Percentiles rank a stretch among this genome's conserved stretches.
These are phyloP conservation scores for Caracal caracal DNA, from an alignment of 2,113 vertebrate species.

Conservation along the genomic window DNA sequence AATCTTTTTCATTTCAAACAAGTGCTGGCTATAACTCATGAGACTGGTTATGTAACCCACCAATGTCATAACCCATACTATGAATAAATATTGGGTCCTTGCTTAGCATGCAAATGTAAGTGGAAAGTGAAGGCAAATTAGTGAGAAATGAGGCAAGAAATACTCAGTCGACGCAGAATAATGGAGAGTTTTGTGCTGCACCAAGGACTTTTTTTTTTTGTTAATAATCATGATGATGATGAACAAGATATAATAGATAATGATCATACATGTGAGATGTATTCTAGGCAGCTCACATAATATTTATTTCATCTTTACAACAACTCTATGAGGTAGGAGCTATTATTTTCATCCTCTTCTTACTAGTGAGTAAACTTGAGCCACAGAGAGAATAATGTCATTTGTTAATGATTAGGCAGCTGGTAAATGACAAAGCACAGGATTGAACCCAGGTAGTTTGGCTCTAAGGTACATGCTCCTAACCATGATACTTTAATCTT, in stretches of 20 bases:
- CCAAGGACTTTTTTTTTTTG: not conserved
- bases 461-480: not conserved
- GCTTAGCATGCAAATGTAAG: not conserved
- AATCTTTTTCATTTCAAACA: not conserved
- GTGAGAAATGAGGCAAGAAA: not conserved
- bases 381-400: not conserved
- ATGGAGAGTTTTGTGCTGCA: not conserved
- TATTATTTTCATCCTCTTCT: not conserved
- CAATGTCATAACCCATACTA: not conserved
- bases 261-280: not conserved
- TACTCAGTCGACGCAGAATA: not conserved
- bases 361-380: not conserved
- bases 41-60: not conserved
- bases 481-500: not conserved
- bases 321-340: not conserved
- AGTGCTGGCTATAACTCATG: not conserved
- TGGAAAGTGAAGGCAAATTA: not conserved
- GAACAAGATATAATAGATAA: not conserved
- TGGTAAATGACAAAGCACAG: not conserved
- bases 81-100: not conserved
- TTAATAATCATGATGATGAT: not conserved
- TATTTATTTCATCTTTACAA: constrained; percentile 11
- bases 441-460: not conserved
- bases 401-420: not conserved
- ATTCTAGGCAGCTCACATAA: not conserved